phyloP scores from a whole-genome alignment of 2,797 vertebrate genomes.

The Sebastes aleutianus region DNA sequence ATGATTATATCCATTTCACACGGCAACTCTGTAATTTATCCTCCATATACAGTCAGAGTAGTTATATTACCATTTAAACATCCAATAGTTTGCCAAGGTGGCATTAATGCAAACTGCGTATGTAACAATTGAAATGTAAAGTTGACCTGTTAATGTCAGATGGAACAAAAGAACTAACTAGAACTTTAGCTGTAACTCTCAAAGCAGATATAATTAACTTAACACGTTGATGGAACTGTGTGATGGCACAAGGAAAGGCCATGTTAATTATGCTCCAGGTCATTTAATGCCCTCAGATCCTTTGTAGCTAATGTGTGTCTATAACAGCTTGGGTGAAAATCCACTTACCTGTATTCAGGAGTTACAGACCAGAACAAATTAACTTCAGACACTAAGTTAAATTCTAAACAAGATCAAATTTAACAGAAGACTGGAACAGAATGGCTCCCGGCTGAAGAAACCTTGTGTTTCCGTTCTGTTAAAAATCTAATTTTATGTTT shows the following conservation, averaged over 20 bases:
- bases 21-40: background rate
- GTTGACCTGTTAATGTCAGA: background rate
- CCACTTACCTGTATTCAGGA: constrained; percentile 24
- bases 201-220: constrained; percentile 18
- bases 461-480: background rate
- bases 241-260: background rate
- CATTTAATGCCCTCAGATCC: constrained; percentile 15
- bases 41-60: background rate
- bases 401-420: constrained; percentile 28
- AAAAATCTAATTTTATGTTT: background rate
- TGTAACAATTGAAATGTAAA: background rate
- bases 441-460: background rate
- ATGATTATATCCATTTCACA: background rate
- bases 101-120: background rate
- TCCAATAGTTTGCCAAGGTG: background rate
- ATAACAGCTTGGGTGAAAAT: constrained; percentile 26
- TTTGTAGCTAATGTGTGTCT: constrained; percentile 16
- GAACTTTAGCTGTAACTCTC: background rate
- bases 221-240: constrained; percentile 11
- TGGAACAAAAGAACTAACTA: background rate
- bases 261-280: constrained; percentile 35
- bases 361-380: constrained; percentile 31
- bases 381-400: constrained; percentile 21
- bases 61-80: background rate
- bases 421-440: constrained; percentile 1